Base-by-base conservation (phyloP, 2,797 vertebrate species). In the Sebastes hopkinsi region DNA sequence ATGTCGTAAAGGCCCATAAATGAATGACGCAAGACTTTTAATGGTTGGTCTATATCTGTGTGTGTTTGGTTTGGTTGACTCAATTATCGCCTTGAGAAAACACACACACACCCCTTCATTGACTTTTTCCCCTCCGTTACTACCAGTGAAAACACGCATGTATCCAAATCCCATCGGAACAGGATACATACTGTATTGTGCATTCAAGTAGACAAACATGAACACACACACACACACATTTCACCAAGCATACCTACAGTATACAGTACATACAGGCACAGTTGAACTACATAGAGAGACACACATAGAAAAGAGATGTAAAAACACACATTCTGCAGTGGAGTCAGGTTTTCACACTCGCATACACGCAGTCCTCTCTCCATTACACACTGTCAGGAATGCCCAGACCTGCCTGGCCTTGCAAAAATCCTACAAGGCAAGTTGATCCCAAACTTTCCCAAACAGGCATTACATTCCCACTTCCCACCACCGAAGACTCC, bases 361-460 rank as follows among this genome's bases (percentile, higher is more conserved):
- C n/a, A 66, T 73, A 80, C 32, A 66, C 54, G n/a, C n/a, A 38
- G 42, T 73, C 69, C 11, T 75, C 59, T 75, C 75, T 83, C 61
- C 80, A 73, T 79, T 76, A 81, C 73, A 88, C 85, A 82, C 36
- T 23, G 16, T 18, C 56, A 87, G 85, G 89, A 94, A 93, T 94
- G 91, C 85, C 82, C 81, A 90, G 91, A 90, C 94, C 87, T 95
- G 94, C 80, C 94, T 88, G 92, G 95, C 93, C 87, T 76, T 96
- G 92, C 95, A 91, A 77, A 91, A 77, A 81, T 80, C 73, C 67
- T 72, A 88, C 80, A 84, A 86, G 78, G 58, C 82, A 85, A 88
- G 77, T 77, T 54, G 6, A 71, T 89, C 77, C 83, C 77, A 88
- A 52, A 91, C 77, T 82, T 90, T 81, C 72, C 79, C 84, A 88